A percentile compares a stretch with the other conserved stretches of the same genome.
phyloP scores from a whole-genome alignment of 2,888 invertebrate genomes.

The Apamea anceps region DNA sequence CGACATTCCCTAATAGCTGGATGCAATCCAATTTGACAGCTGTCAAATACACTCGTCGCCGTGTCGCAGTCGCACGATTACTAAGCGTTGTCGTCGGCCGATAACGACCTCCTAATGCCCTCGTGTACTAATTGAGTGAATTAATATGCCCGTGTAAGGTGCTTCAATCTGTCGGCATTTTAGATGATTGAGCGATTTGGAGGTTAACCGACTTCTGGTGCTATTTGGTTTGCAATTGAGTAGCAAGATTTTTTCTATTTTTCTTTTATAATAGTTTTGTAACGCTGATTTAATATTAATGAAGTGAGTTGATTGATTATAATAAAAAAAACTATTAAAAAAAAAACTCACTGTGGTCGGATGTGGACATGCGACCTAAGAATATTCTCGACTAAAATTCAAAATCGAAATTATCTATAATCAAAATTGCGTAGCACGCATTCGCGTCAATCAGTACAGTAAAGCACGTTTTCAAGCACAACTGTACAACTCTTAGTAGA shows the following conservation, averaged over 20 bases:
- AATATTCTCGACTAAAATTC: background rate
- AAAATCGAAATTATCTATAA: background rate
- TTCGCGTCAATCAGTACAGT: background rate
- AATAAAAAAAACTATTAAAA: background rate
- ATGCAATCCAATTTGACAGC: constrained; percentile 89
- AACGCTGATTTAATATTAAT: background rate
- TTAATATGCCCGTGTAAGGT: constrained; percentile 80
- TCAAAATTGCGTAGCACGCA: background rate
- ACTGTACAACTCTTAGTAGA: background rate
- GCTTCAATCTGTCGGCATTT: constrained; percentile 47
- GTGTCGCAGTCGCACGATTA: constrained; percentile 84
- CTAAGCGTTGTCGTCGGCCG: constrained; percentile 77
- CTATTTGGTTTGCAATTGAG: background rate
- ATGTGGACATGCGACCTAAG: too few relatives aligned
- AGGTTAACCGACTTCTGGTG: background rate
- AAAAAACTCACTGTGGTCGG: background rate
- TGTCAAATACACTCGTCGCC: constrained; percentile 88
- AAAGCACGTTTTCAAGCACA: background rate
- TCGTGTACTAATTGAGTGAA: constrained; percentile 73
- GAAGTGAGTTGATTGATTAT: background rate
- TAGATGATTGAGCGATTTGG: constrained; percentile 37
- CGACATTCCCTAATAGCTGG: constrained; percentile 87
- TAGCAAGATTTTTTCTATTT: background rate
- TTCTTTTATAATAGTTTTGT: background rate
- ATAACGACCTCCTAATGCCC: constrained; percentile 85